Conservation (phyloP, 2,888 invertebrate genomes). For the Drosophila recens region DNA sequence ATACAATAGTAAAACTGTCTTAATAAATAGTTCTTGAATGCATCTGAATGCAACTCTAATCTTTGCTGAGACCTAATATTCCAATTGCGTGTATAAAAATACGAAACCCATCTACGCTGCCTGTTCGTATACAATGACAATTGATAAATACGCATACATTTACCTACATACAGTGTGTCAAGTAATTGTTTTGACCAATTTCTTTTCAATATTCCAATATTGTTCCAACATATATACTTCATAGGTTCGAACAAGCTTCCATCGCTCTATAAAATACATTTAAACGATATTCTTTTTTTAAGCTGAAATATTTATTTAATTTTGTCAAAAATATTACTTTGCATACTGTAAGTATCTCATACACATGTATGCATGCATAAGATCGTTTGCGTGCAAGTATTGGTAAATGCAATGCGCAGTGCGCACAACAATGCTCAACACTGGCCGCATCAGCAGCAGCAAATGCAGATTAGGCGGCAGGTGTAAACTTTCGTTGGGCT, state of each 20-base stretch:
- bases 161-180: background rate
- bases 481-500: constrained; percentile 34
- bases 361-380: background rate
- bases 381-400: constrained; percentile 8
- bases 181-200: background rate
- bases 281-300: no score
- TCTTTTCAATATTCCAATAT: background rate
- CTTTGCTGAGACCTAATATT: background rate
- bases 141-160: constrained; percentile 5
- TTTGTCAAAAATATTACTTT: background rate
- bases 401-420: constrained; percentile 13
- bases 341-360: background rate
- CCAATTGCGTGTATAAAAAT: background rate
- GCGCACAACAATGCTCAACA: constrained; percentile 10
- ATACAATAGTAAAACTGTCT: background rate
- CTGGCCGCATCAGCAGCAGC: constrained; percentile 7
- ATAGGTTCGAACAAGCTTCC: no score
- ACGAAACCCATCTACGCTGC: constrained; percentile 3
- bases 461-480: constrained; percentile 49
- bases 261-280: no score
- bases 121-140: background rate
- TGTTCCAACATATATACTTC: no score
- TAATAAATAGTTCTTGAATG: background rate
- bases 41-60: constrained; percentile 2
- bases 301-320: background rate